Evolutionary conservation across 2,113 vertebrate species (phyloP).

Genomic region (Hiodon tergisus): DNA sequence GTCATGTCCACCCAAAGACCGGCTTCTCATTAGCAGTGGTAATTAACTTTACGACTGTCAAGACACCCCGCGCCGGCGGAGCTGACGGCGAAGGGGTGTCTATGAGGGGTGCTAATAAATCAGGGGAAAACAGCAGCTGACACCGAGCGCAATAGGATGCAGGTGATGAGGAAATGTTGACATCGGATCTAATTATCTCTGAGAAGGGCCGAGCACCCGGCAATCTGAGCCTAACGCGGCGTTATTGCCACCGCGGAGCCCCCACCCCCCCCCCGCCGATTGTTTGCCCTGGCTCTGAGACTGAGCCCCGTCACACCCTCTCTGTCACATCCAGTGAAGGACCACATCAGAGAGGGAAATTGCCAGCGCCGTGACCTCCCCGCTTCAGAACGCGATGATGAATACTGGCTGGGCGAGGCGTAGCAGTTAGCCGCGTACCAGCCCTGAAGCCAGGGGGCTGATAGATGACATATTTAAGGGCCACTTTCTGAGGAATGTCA

Average conservation of each 20-base stretch:
- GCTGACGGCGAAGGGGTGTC: slow-evolving; percentile 43
- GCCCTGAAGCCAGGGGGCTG: slow-evolving; percentile 67
- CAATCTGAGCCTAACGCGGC: slow-evolving; percentile 56
- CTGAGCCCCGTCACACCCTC: slow-evolving; percentile 52
- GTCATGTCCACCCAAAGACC: slow-evolving; percentile 55
- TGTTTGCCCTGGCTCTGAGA: slow-evolving; percentile 54
- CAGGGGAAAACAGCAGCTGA: slow-evolving; percentile 51
- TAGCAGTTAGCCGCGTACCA: slow-evolving; percentile 72
- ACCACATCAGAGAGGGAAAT: slow-evolving; percentile 70
- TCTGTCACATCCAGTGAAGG: slow-evolving; percentile 68
- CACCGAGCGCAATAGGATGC: slow-evolving; percentile 79
- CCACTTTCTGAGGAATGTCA: slow-evolving; percentile 79
- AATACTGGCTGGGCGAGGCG: slow-evolving; percentile 69
- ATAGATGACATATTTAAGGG: slow-evolving; percentile 90
- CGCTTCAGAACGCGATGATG: slow-evolving; percentile 66
- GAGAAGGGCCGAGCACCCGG: slow-evolving; percentile 56
- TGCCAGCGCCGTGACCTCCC: slow-evolving; percentile 70
- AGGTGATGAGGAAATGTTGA: slow-evolving; percentile 84
- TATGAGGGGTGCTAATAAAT: slow-evolving; percentile 57
- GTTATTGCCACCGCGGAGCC: slow-evolving; percentile 62
- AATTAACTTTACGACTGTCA: slow-evolving; percentile 64
- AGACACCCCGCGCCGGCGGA: slow-evolving; percentile 45
- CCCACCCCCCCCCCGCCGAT: slow-evolving; percentile 58
- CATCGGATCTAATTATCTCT: slow-evolving; percentile 85
- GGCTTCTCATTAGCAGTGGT: slow-evolving; percentile 52